Percentiles rank a stretch among this genome's conserved stretches.
These are phyloP conservation scores for Geodia barretti DNA, from an alignment of 37 sponge, comb jelly and placozoan genomes.

Conservation along the genomic window DNA sequence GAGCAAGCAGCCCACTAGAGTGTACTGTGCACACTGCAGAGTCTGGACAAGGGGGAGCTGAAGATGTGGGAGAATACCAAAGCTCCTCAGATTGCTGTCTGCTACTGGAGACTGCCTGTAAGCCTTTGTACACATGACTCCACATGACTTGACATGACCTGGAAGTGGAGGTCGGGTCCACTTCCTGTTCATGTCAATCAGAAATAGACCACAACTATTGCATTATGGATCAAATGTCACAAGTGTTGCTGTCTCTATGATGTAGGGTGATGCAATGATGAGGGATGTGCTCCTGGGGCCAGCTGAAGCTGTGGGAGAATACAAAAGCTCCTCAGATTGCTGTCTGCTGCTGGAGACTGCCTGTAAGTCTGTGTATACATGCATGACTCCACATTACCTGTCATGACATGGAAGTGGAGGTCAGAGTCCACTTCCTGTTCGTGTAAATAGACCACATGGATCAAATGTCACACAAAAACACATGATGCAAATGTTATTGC, in stretches of 20 bases:
- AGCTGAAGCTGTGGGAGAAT: constrained; percentile 70
- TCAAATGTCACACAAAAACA: no score
- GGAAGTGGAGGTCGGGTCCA: neutral
- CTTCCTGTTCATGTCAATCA: neutral
- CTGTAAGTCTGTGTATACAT: constrained; percentile 50
- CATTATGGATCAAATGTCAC: no score
- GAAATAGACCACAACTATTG: no score
- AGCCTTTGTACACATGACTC: constrained; percentile 10
- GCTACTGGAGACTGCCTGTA: constrained; percentile 82
- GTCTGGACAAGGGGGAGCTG: constrained; percentile 70
- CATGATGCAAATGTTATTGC: no score
- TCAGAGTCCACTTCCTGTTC: neutral
- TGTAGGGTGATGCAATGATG: constrained; percentile 87
- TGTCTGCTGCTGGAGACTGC: constrained; percentile 74
- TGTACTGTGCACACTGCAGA: constrained; percentile 24
- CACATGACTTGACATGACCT: neutral
- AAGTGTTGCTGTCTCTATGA: no score
- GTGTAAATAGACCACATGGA: neutral
- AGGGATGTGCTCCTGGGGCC: constrained; percentile 81
- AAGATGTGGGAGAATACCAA: constrained; percentile 66
- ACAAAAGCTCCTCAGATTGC: constrained; percentile 76
- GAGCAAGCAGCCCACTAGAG: no score
- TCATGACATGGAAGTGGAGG: neutral
- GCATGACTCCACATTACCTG: neutral
- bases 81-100: constrained; percentile 76